Evolutionary conservation across 2,797 vertebrate species (phyloP).

Genomic region (Cyclura pinguis): DNA sequence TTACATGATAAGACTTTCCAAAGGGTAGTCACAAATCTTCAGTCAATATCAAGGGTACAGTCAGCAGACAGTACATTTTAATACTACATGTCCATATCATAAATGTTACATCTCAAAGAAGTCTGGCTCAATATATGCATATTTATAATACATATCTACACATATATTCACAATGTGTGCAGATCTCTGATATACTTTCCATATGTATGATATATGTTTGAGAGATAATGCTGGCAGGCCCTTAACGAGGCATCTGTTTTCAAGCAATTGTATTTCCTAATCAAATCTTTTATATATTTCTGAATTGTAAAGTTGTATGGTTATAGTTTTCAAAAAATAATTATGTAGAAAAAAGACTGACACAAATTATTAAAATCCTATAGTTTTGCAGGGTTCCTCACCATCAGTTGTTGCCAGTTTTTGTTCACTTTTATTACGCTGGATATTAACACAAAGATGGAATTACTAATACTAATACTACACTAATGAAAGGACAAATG

Average conservation of each 20-base stretch:
- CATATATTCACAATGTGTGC: background rate
- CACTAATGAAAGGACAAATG: slow-evolving; percentile 52
- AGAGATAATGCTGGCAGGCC: background rate
- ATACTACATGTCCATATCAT: background rate
- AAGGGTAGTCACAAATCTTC: background rate
- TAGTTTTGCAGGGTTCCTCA: slow-evolving; percentile 36
- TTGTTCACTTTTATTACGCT: slow-evolving; percentile 46
- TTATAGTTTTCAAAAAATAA: slow-evolving; percentile 37
- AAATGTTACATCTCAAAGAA: background rate
- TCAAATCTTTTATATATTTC: background rate
- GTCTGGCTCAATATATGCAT: background rate
- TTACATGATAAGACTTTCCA: background rate
- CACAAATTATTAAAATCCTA: slow-evolving; percentile 48
- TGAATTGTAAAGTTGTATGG: background rate
- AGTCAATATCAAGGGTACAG: background rate
- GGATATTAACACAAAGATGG: slow-evolving; percentile 47
- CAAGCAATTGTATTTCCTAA: background rate
- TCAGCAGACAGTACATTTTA: background rate
- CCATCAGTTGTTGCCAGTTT: slow-evolving; percentile 55
- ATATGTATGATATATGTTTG: background rate
- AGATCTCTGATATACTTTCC: background rate
- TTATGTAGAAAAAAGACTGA: slow-evolving; percentile 56
- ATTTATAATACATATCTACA: background rate
- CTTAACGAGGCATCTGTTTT: background rate
- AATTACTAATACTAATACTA: slow-evolving; percentile 41